phyloP scores from a whole-genome alignment of 23 tunicate genomes.

The Clavelina lepadiformis region DNA sequence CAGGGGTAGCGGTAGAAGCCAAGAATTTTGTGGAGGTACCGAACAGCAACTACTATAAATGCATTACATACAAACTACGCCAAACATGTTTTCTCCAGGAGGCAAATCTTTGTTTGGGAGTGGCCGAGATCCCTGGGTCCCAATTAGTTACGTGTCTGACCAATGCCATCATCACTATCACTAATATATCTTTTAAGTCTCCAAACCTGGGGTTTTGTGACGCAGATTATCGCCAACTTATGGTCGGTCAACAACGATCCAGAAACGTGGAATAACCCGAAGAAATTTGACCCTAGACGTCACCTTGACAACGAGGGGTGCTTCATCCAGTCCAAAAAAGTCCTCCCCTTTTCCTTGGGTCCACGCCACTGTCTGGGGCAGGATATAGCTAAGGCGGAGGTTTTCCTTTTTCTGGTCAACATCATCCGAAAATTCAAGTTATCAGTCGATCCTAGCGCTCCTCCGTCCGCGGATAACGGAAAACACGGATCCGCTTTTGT shows the following conservation, averaged over 20 bases:
- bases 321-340: neutral
- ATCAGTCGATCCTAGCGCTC: neutral
- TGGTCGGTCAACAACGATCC: constrained; percentile 10
- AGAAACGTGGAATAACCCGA: neutral
- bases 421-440: neutral
- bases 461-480: constrained; percentile 5
- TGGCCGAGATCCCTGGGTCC: no score
- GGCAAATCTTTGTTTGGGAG: no score
- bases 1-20: no score
- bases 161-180: no score
- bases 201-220: neutral
- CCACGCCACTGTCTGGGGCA: constrained; percentile 3
- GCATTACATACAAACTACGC: no score
- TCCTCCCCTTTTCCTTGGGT: constrained; percentile 11
- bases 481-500: constrained; percentile 6
- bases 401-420: constrained; percentile 1
- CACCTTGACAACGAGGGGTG: neutral
- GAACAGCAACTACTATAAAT: no score
- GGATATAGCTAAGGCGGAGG: constrained; percentile 5
- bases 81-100: no score
- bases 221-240: constrained; percentile 3
- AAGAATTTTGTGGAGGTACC: no score
- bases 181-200: no score
- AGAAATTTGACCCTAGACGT: neutral
- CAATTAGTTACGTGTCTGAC: no score